These are phyloP conservation scores for Microcebus lehilahytsara DNA, from an alignment of 2,113 vertebrate genomes.

Conservation along the genomic window DNA sequence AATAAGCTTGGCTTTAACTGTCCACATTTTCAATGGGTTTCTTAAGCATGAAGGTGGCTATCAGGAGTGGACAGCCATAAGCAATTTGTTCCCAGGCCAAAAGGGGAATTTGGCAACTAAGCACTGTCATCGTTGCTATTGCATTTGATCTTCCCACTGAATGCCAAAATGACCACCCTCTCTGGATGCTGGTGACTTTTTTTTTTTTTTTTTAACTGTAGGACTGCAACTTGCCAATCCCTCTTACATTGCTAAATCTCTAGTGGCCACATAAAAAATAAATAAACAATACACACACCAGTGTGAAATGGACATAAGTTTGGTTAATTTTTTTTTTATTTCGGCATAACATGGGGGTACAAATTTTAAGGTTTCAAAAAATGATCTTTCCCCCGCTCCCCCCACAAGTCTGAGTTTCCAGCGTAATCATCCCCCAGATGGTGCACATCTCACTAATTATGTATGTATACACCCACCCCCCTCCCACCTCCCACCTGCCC, in stretches of 20 bases:
- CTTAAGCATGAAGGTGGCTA: constrained; percentile 33
- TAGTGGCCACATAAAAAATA: neutral
- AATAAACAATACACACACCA: neutral
- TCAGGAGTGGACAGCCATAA: constrained; percentile 17
- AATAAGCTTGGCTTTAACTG: constrained; percentile 25
- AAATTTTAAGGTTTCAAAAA: too few species aligned
- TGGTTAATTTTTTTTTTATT: neutral
- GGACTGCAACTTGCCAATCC: neutral
- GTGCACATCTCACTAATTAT: too few species aligned
- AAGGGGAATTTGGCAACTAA: constrained; percentile 66
- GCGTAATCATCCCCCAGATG: too few species aligned
- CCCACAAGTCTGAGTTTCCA: too few species aligned
- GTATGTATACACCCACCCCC: too few species aligned
- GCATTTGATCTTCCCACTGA: constrained; percentile 53
- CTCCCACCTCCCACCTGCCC: too few species aligned
- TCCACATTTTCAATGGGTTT: constrained; percentile 22
- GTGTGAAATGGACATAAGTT: constrained; percentile 64
- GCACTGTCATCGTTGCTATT: constrained; percentile 46
- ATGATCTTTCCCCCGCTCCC: too few species aligned
- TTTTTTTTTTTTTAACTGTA: constrained; percentile 35
- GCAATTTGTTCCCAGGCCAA: constrained; percentile 63
- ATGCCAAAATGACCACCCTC: neutral
- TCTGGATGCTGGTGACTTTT: constrained; percentile 31
- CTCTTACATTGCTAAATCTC: neutral
- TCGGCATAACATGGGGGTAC: too few species aligned